A percentile compares a stretch with the other conserved stretches of the same genome.
Conservation (phyloP, 2,797 vertebrate species). For the Mormyrus hasselquistii region DNA sequence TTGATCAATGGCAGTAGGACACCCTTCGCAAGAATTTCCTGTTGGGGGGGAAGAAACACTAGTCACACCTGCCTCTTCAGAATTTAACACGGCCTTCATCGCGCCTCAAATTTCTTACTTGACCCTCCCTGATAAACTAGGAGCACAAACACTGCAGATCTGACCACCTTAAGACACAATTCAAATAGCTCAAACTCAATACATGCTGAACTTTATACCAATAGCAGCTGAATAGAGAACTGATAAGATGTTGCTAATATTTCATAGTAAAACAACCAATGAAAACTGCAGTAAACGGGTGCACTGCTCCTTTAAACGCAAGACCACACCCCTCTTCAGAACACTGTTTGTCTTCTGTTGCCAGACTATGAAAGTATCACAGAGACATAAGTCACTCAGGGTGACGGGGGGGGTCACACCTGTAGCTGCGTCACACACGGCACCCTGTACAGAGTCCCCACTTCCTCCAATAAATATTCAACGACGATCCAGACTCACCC, state of each 20-base stretch:
- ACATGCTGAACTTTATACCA: not conserved
- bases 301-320: not conserved
- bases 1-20: constrained; percentile 96
- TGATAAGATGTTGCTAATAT: not conserved
- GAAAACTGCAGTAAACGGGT: not conserved
- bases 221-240: not conserved
- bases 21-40: constrained; percentile 96
- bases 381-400: not conserved
- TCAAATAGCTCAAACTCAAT: not conserved
- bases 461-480: not conserved
- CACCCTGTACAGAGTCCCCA: not conserved
- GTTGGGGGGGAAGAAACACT: constrained; percentile 34
- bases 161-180: not conserved
- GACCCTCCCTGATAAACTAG: not conserved
- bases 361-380: not conserved
- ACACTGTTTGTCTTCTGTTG: not conserved
- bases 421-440: not conserved
- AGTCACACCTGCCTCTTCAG: not conserved
- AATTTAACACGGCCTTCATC: not conserved
- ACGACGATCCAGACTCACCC: constrained; percentile 65
- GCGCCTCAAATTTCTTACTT: not conserved
- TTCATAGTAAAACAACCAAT: not conserved
- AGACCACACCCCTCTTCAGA: not conserved
- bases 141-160: not conserved
- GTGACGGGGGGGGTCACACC: not conserved